A percentile compares a stretch with the other conserved stretches of the same genome.
phyloP scores from a whole-genome alignment of 1,140 invertebrate species.

The Trichonephila clavata region DNA sequence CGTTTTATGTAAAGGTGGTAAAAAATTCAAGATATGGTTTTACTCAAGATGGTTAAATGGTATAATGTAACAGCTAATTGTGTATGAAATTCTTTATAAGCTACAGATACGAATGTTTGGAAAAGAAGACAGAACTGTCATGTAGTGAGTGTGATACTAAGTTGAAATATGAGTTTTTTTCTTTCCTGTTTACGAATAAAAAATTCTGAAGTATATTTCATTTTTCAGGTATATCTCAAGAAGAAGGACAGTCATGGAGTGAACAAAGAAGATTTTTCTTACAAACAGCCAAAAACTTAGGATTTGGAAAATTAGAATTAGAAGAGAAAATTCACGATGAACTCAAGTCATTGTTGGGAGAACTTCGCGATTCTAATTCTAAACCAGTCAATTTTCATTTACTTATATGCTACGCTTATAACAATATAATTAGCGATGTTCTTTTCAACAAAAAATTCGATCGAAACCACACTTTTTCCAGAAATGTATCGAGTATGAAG shows the following conservation, averaged over 20 bases:
- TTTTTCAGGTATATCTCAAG: slow-evolving; percentile 49
- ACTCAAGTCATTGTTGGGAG: background rate
- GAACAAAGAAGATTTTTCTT: slow-evolving; percentile 88
- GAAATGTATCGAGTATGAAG: background rate
- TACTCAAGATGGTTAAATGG: too few relatives aligned
- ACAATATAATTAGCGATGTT: background rate
- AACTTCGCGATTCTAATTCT: background rate
- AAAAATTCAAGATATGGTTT: too few relatives aligned
- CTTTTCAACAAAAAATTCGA: slow-evolving; percentile 33
- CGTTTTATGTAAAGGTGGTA: too few relatives aligned
- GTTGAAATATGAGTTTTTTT: too few relatives aligned
- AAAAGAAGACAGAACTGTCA: too few relatives aligned
- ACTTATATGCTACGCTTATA: background rate
- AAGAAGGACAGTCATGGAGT: slow-evolving; percentile 88
- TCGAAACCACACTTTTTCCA: background rate
- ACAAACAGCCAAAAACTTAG: slow-evolving; percentile 86
- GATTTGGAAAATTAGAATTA: slow-evolving; percentile 88
- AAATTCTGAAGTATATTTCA: background rate
- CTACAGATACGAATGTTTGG: too few relatives aligned
- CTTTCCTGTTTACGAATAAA: too few relatives aligned
- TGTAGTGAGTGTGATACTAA: too few relatives aligned
- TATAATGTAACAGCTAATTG: too few relatives aligned
- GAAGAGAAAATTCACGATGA: slow-evolving; percentile 85
- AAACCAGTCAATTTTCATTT: background rate
- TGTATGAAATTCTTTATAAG: too few relatives aligned